Base-by-base conservation (phyloP, 2,797 vertebrate species). In the Anomalospiza imberbis region DNA sequence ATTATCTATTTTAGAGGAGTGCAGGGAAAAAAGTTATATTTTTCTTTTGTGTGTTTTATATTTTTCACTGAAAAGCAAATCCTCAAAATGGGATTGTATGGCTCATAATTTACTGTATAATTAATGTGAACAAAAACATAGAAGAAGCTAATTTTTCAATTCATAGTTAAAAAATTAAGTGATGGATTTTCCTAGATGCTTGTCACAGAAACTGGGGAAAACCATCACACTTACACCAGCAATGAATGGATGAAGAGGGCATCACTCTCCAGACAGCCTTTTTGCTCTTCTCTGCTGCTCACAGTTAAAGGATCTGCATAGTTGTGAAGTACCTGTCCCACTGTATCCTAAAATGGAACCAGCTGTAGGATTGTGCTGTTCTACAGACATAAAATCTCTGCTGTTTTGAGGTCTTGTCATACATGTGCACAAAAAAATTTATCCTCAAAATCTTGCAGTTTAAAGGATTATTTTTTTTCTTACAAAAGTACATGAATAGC, bases 11-110 rank as follows among this genome's bases (percentile, higher is more conserved):
- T 22, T 34, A 54, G 44, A 50, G n/a, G 7, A 53, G 7, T 9
- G 12, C 5, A 12, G 6, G 2, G 0, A 17, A 10, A 17, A 19
- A 34, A 13, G 17, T 50, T 47, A 58, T 0, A 8, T 18, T 89
- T 88, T 77, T 11, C 7, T 82, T 87, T 44, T 65, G 1, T 67
- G 1, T 61, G 2, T 48, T 58, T 47, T 60, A 10, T 28, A 29
- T 76, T 81, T 91, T 91, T 73, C 51, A 40, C 17, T 72, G 14
- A 51, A 80, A 93, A 60, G 1, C 8, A 72, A 66, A 76, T 18
- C 24, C 19, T 65, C 28, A n/a, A 71, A 60, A 71, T 54, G 5
- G 9, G 68, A 26, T 58, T 32, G 36, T 47, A 47, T 60, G 13
- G 8, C 5, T 74, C 10, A 34, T 55, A 57, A 85, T 71, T 89